phyloP scores from a whole-genome alignment of 2,113 vertebrate genomes.

The Rallus limicola region DNA sequence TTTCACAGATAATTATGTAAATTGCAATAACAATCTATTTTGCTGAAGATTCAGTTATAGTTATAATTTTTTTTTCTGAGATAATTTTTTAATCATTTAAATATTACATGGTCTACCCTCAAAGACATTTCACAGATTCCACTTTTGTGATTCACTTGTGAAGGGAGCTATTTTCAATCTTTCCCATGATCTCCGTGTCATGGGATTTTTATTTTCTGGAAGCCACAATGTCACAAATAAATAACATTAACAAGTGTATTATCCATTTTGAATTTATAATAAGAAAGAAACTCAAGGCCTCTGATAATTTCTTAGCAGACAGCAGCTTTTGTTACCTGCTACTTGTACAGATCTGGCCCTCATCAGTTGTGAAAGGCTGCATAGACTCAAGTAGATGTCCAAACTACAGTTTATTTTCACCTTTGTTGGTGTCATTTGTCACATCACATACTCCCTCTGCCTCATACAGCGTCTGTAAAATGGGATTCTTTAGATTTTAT shows the following conservation, averaged over 20 bases:
- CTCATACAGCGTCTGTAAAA: neutral
- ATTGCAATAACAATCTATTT: neutral
- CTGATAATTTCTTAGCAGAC: neutral
- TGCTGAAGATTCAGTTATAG: neutral
- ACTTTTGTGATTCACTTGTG: conserved; percentile 66
- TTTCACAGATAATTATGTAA: neutral
- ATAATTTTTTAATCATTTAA: neutral
- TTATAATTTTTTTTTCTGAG: neutral
- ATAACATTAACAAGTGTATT: neutral
- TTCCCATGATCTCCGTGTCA: conserved; percentile 74
- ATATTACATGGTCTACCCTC: neutral
- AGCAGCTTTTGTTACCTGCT: neutral
- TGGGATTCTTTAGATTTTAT: neutral
- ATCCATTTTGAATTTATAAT: neutral
- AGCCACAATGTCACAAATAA: neutral
- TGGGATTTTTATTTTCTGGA: conserved; percentile 52
- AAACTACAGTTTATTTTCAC: neutral
- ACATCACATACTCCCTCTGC: neutral
- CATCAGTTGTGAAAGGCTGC: neutral
- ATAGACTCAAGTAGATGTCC: neutral
- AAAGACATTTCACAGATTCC: conserved; percentile 44
- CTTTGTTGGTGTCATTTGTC: neutral
- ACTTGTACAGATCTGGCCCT: neutral
- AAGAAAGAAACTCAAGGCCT: neutral
- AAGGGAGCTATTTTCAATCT: conserved; percentile 66